A percentile compares a stretch with the other conserved stretches of the same genome.
phyloP scores from a whole-genome alignment of 2,797 vertebrate species.

The Anableps anableps region DNA sequence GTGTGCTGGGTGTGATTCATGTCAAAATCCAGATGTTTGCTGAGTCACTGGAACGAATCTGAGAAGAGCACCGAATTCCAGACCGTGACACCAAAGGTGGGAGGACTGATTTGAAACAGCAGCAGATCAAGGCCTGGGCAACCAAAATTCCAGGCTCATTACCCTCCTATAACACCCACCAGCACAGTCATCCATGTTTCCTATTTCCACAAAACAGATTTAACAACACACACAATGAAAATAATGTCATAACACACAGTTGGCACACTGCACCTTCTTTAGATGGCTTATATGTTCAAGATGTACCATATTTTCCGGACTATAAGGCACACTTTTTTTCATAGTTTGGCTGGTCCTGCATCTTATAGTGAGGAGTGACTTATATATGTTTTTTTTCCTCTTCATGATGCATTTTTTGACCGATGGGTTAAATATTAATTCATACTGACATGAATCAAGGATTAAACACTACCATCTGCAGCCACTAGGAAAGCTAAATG shows the following conservation, averaged over 20 bases:
- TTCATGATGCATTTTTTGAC: too few species aligned
- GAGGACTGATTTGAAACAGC: constrained; percentile 71
- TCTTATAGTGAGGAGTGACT: too few species aligned
- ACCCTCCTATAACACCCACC: constrained; percentile 68
- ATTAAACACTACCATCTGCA: too few species aligned
- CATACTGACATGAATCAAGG: too few species aligned
- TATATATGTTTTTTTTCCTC: too few species aligned
- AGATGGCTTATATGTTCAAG: constrained; percentile 49
- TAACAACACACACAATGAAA: constrained; percentile 57
- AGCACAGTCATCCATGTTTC: constrained; percentile 54
- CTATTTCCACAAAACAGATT: constrained; percentile 59
- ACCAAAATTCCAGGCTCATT: constrained; percentile 69
- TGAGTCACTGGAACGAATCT: constrained; percentile 62
- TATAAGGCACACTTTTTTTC: too few species aligned
- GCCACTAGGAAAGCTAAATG: too few species aligned
- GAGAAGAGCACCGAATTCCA: constrained; percentile 65
- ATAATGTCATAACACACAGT: constrained; percentile 53
- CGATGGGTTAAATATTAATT: too few species aligned
- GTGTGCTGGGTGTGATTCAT: constrained; percentile 23
- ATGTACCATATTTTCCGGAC: too few species aligned
- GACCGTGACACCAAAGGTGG: constrained; percentile 69
- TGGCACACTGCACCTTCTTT: constrained; percentile 38
- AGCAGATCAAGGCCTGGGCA: constrained; percentile 67
- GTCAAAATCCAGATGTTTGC: constrained; percentile 50
- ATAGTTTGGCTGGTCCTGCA: too few species aligned